Percentiles rank a stretch among this genome's conserved stretches.
Evolutionary conservation across 2,797 vertebrate genomes (phyloP).

Genomic region (Peromyscus eremicus): DNA sequence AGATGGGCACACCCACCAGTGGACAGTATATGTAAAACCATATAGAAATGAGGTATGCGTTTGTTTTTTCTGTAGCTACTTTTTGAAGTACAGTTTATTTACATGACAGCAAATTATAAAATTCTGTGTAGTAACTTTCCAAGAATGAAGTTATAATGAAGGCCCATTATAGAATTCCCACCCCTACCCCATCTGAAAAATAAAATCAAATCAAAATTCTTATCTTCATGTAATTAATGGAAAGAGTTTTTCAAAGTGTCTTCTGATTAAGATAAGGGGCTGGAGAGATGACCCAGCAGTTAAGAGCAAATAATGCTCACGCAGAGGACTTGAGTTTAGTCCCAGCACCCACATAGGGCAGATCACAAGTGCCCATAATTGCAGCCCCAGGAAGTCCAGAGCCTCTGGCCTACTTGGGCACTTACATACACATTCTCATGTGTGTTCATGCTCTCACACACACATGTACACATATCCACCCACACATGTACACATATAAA

Average conservation of each 20-base stretch:
- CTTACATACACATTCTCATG: background rate
- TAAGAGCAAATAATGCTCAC: background rate
- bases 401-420: background rate
- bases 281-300: background rate
- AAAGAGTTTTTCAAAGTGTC: slow-evolving; percentile 31
- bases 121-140: slow-evolving; percentile 31
- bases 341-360: background rate
- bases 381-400: background rate
- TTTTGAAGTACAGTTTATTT: slow-evolving; percentile 47
- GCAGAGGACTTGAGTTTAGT: background rate
- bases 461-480: background rate
- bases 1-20: slow-evolving; percentile 98
- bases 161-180: background rate
- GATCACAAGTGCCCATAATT: background rate
- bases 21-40: slow-evolving; percentile 98
- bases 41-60: slow-evolving; percentile 95
- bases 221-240: slow-evolving; percentile 40
- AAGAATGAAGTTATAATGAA: slow-evolving; percentile 43
- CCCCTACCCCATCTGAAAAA: background rate
- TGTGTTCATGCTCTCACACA: background rate
- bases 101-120: slow-evolving; percentile 52
- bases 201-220: slow-evolving; percentile 49
- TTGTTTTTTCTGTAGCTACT: slow-evolving; percentile 22
- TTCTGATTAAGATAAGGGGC: slow-evolving; percentile 31
- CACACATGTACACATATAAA: background rate